Conservation (phyloP, 2,888 invertebrate species). For the Pterobdella sp. region DNA sequence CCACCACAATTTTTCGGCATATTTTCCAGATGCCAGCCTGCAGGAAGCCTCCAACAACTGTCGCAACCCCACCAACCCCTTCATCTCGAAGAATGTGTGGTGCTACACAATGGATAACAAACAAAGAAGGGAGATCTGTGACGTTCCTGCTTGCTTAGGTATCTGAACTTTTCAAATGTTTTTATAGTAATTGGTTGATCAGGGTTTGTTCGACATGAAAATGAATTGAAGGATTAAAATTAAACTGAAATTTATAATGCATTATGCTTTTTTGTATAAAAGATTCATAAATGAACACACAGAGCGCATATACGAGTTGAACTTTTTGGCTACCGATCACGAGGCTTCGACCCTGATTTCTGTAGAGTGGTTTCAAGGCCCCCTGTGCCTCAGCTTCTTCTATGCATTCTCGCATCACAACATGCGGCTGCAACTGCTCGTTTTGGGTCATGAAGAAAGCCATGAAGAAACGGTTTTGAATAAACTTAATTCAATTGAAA, state of each 20-base stretch:
- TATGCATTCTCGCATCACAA: neutral
- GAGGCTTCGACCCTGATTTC: neutral
- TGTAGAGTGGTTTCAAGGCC: neutral
- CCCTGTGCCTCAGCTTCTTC: neutral
- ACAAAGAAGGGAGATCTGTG: conserved; percentile 31
- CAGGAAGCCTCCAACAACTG: conserved; percentile 24
- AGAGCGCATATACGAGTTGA: neutral
- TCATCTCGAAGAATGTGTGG: conserved; percentile 26
- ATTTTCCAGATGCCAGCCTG: conserved; percentile 23
- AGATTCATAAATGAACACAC: neutral
- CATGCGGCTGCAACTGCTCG: neutral
- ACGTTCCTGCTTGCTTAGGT: conserved; percentile 29
- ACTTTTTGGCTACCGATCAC: neutral
- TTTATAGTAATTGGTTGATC: too few relatives aligned
- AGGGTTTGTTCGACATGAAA: too few relatives aligned
- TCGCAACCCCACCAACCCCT: conserved; percentile 30
- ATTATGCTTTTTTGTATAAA: too few relatives aligned
- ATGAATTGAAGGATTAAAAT: too few relatives aligned
- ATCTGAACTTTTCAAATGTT: neutral
- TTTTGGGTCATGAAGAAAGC: neutral
- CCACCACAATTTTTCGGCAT: conserved; percentile 15
- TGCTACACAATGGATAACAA: conserved; percentile 28
- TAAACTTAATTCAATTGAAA: too few relatives aligned
- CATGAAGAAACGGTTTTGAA: neutral
- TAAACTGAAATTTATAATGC: too few relatives aligned